Evolutionary conservation across 2,797 vertebrate genomes (phyloP).

Genomic region (Tapirus indicus): DNA sequence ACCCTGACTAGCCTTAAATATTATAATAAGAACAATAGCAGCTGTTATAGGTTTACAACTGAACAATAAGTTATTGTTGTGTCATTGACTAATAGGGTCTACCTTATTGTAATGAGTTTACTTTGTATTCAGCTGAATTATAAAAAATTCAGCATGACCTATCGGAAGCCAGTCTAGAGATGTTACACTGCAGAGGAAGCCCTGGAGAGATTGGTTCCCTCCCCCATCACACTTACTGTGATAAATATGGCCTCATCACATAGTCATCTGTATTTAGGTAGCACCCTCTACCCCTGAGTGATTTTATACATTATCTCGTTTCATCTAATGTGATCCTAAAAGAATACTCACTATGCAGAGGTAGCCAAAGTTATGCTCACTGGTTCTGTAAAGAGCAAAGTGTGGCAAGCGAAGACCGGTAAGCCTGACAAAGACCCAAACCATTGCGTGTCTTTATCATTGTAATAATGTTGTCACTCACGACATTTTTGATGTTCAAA

Average conservation of each 20-base stretch:
- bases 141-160: background rate
- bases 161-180: background rate
- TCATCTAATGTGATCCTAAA: background rate
- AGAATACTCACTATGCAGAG: background rate
- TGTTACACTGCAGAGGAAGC: background rate
- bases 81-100: background rate
- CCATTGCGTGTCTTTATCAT: background rate
- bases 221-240: background rate
- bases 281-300: background rate
- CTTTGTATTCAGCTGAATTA: background rate
- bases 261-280: background rate
- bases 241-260: background rate
- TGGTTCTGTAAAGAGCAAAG: background rate
- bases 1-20: background rate
- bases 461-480: background rate
- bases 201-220: background rate
- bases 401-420: background rate
- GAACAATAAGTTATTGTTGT: background rate
- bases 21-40: background rate
- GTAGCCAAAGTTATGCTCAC: background rate
- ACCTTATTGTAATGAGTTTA: background rate
- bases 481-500: constrained; percentile 49
- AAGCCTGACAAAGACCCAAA: background rate
- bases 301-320: constrained; percentile 10
- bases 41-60: background rate